Base-by-base conservation (phyloP, 2,113 vertebrate species). In the Chitala chitala region DNA sequence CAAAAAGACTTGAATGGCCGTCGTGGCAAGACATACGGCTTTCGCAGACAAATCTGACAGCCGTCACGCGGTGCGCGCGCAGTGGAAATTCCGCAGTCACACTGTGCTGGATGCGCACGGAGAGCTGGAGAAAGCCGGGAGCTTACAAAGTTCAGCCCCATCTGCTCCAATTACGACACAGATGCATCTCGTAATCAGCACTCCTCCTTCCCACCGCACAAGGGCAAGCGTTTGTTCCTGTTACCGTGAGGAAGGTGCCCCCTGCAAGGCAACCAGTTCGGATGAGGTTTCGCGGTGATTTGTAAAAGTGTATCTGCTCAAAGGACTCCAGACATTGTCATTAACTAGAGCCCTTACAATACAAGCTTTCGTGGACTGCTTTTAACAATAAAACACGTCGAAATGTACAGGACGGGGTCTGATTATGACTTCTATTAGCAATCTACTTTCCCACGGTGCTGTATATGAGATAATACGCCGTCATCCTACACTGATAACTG, bases 101-200 rank as follows among this genome's bases (percentile, higher is more conserved):
- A 63, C 59, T 63, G 58, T 33, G 58, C 58, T 63, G 12, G 13
- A 69, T 51, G 77, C 7, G 55, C 44, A 24, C 29, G 24, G 26
- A 51, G 55, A 26, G 66, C 33, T 24, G 59, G n/a, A 20, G 59
- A 17, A 63, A 63, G 38, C 59, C 48, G 56, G 56, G 48, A 73
- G 64, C 73, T 58, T 64, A 31, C 29, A 75, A 76, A 78, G 78
- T 81, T 78, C 75, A 81, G 44, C 46, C 71, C 65, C 77, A 78
- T 83, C 80, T 80, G 76, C 73, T 80, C 75, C 72, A 72, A 79
- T 82, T 78, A 79, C 59, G 74, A 42, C 54, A 59, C 75, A 77
- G 74, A 72, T 75, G 69, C 73, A 80, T 71, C 42, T 71, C 71
- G 74, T 79, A 74, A 76, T 55, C 26, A 54, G 29, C 64, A 58